These are phyloP conservation scores for Nemoura dubitans DNA, from an alignment of 2,888 invertebrate genomes.

Conservation along the genomic window DNA sequence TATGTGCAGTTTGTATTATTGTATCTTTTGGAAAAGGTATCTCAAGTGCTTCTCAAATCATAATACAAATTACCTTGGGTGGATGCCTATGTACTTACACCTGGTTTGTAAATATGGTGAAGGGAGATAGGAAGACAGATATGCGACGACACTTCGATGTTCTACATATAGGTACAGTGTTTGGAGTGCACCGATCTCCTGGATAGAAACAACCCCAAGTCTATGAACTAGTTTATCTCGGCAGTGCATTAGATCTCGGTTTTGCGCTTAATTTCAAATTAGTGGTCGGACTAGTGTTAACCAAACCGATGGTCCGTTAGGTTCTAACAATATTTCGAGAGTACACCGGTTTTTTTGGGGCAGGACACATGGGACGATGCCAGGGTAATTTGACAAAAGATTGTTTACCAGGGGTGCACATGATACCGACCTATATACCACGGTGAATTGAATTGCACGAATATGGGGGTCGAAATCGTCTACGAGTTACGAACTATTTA, in stretches of 20 bases:
- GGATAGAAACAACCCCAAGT: neutral
- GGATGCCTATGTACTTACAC: neutral
- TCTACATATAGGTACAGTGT: neutral
- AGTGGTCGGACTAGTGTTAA: constrained; percentile 25
- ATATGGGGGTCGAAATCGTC: neutral
- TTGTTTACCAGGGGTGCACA: constrained; percentile 9
- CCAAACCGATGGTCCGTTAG: constrained; percentile 33
- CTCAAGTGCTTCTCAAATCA: neutral
- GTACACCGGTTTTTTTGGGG: constrained; percentile 15
- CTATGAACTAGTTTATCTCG: constrained; percentile 8
- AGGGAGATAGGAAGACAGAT: neutral
- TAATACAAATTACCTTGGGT: neutral
- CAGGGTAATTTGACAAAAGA: constrained; percentile 7
- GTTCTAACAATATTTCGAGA: constrained; percentile 28
- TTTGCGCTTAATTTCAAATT: constrained; percentile 39
- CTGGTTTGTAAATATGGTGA: neutral
- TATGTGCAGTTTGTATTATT: neutral
- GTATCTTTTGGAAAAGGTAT: neutral
- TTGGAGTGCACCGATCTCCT: neutral
- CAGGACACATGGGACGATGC: neutral
- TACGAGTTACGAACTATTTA: no score
- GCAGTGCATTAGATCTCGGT: constrained; percentile 16
- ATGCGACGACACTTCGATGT: neutral
- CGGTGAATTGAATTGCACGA: neutral
- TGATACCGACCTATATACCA: neutral